These are phyloP conservation scores for Andrena trimmerana DNA, from an alignment of 2,888 invertebrate genomes.

Conservation along the genomic window DNA sequence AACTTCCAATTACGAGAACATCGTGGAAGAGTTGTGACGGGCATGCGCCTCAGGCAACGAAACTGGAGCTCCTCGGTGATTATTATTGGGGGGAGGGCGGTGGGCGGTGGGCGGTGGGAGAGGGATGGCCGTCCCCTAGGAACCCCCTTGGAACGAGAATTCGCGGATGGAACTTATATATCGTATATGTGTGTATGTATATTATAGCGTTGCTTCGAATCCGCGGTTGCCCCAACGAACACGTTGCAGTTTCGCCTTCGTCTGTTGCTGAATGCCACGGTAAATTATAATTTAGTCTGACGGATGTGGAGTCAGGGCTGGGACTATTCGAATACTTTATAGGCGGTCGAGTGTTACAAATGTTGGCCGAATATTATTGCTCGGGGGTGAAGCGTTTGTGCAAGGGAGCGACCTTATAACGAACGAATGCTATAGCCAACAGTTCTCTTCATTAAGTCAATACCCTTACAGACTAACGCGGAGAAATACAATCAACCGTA, in stretches of 20 bases:
- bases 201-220: conserved; percentile 3
- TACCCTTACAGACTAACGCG: no score
- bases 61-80: conserved; percentile 45
- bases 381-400: no score
- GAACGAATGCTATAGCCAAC: no score
- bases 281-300: not conserved
- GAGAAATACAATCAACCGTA: no score
- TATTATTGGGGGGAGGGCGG: conserved; percentile 33
- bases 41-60: conserved; percentile 47
- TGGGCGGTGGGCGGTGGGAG: not conserved
- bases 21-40: conserved; percentile 64
- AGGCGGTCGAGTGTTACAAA: no score
- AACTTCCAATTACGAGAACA: conserved; percentile 74
- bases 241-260: not conserved
- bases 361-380: no score
- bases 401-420: no score
- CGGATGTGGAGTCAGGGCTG: not conserved
- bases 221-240: not conserved
- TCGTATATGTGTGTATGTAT: not conserved
- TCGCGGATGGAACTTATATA: not conserved
- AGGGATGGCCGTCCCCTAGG: conserved; percentile 13
- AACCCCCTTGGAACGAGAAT: conserved; percentile 11
- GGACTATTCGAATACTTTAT: no score
- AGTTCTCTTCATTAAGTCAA: no score
- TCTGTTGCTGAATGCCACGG: not conserved